Percentiles rank a stretch among this genome's conserved stretches.
phyloP scores from a whole-genome alignment of 2,113 vertebrate genomes.

The Zosterops hypoxanthus region DNA sequence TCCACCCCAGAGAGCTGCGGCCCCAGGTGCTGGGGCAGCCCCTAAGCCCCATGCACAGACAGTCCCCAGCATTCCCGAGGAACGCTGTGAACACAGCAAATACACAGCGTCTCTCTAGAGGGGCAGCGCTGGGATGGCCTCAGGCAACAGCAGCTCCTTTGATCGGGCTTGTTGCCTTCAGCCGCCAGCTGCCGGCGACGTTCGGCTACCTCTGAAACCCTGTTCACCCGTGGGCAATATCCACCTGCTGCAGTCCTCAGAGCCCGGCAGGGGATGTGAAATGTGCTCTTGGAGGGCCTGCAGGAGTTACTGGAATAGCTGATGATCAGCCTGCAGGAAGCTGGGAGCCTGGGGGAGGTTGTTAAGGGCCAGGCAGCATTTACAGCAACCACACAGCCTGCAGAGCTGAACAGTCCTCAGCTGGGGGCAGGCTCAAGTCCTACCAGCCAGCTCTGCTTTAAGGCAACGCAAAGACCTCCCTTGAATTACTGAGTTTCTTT shows the following conservation, averaged over 20 bases:
- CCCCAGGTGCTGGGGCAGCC: not conserved
- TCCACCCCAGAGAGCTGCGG: accelerated
- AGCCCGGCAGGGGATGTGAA: not conserved
- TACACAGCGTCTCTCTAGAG: not conserved
- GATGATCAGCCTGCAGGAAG: not conserved
- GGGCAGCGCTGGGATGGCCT: not conserved
- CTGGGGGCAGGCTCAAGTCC: not conserved
- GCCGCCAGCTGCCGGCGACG: not conserved
- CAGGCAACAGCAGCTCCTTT: conserved; percentile 34
- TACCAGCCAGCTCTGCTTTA: not conserved
- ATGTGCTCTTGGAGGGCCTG: not conserved
- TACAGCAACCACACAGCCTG: not conserved
- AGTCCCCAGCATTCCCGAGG: not conserved
- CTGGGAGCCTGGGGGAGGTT: not conserved
- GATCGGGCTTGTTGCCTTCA: conserved; percentile 37
- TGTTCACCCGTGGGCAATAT: conserved; percentile 12
- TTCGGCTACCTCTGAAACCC: not conserved
- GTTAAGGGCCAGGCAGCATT: not conserved
- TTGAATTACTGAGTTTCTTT: not conserved
- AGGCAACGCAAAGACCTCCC: not conserved
- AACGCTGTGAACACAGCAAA: not conserved
- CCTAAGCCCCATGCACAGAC: not conserved
- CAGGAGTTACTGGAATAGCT: not conserved
- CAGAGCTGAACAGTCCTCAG: not conserved
- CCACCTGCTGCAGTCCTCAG: not conserved